Conservation (phyloP, 1,140 invertebrate genomes). For the Ceratosolen fusciceps region DNA sequence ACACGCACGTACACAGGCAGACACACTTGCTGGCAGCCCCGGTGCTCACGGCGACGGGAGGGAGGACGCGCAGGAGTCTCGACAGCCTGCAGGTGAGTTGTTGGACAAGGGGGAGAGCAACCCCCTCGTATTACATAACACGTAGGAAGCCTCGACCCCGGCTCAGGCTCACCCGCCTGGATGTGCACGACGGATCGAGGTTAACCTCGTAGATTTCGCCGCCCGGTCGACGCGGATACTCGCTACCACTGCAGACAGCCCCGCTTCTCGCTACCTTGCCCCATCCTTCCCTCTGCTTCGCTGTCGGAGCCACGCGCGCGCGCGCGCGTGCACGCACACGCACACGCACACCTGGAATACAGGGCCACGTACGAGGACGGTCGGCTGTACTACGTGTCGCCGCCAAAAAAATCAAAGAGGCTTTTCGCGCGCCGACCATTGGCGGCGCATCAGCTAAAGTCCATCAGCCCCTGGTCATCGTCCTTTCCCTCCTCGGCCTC, state of each 20-base stretch:
- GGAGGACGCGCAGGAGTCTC: neutral
- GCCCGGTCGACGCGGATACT: neutral
- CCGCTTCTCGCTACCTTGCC: neutral
- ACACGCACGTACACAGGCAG: too few species aligned
- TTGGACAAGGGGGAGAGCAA: neutral
- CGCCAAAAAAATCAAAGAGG: neutral
- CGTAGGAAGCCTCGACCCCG: neutral
- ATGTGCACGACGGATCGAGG: neutral
- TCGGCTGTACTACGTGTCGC: conserved; percentile 2
- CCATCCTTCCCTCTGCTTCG: neutral
- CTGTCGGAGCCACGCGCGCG: neutral
- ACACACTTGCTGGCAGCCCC: neutral
- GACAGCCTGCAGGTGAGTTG: neutral
- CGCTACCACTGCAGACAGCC: neutral
- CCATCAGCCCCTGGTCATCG: too few species aligned
- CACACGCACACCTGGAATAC: neutral
- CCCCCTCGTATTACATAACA: neutral
- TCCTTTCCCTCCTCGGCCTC: too few species aligned
- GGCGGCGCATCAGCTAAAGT: too few species aligned
- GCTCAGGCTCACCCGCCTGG: neutral
- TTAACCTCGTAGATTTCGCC: neutral
- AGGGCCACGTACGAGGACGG: neutral
- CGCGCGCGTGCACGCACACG: neutral
- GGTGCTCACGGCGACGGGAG: neutral
- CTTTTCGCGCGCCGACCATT: neutral